A percentile compares a stretch with the other conserved stretches of the same genome.
Conservation (phyloP, 2,797 vertebrate genomes). For the Pangasius djambal region DNA sequence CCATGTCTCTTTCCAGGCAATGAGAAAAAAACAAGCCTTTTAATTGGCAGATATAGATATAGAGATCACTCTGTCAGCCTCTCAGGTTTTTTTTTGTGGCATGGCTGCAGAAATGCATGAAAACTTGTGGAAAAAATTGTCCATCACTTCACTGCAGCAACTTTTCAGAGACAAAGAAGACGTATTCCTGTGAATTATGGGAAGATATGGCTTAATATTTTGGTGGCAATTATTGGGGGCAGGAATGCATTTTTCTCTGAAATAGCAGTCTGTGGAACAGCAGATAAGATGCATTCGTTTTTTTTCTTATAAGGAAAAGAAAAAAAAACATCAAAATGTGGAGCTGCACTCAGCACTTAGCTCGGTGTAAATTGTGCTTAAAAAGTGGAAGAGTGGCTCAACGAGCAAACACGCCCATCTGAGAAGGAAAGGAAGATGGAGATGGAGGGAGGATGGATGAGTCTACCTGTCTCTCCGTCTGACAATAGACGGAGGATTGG, state of each 20-base stretch:
- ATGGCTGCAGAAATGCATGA: background rate
- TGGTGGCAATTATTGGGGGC: slow-evolving; percentile 74
- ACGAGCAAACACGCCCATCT: slow-evolving; percentile 49
- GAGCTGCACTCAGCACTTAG: slow-evolving; percentile 46
- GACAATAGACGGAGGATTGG: slow-evolving; percentile 52
- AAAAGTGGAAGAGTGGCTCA: slow-evolving; percentile 52
- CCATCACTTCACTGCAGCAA: background rate
- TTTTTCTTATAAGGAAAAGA: slow-evolving; percentile 16
- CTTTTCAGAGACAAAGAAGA: background rate
- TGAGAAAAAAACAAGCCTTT: background rate
- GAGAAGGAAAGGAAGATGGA: slow-evolving; percentile 32
- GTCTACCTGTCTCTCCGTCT: slow-evolving; percentile 43
- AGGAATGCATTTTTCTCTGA: slow-evolving; percentile 72
- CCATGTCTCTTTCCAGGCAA: background rate
- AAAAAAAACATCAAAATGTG: slow-evolving; percentile 39
- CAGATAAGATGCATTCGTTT: slow-evolving; percentile 57
- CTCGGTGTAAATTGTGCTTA: slow-evolving; percentile 52
- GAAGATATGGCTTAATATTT: slow-evolving; percentile 60
- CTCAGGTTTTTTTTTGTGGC: background rate
- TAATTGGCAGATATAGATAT: background rate
- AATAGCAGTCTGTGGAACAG: slow-evolving; percentile 68
- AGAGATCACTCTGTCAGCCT: background rate
- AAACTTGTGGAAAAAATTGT: background rate
- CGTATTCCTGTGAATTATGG: background rate
- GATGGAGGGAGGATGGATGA: slow-evolving; percentile 21